These are phyloP conservation scores for Rhaphigaster nebulosa DNA, from an alignment of 2,888 invertebrate genomes.

Conservation along the genomic window DNA sequence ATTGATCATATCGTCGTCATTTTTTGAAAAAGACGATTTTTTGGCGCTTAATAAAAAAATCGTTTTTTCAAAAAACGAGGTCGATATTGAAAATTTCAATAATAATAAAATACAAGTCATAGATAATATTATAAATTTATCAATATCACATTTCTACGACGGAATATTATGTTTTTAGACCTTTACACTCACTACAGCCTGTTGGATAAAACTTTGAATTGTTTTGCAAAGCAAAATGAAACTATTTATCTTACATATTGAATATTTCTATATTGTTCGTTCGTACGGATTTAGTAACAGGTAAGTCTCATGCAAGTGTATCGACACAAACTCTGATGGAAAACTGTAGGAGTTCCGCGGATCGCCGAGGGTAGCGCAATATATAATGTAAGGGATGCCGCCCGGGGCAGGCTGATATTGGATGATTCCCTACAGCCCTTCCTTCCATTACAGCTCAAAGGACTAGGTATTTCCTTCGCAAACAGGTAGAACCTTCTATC, in stretches of 20 bases:
- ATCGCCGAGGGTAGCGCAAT: background rate
- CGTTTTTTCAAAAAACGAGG: no score
- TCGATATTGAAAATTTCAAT: no score
- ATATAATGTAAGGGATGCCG: background rate
- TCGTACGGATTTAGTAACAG: background rate
- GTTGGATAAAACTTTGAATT: no score
- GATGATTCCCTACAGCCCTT: constrained; percentile 36
- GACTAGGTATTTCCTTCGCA: background rate
- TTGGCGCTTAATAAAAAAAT: no score
- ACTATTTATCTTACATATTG: background rate
- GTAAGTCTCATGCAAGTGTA: background rate
- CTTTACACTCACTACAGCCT: no score
- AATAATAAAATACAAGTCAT: no score
- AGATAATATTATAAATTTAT: no score
- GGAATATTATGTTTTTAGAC: no score
- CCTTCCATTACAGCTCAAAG: background rate
- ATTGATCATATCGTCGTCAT: no score
- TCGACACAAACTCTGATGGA: background rate
- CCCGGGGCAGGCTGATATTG: background rate
- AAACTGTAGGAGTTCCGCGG: background rate
- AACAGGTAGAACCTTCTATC: constrained; percentile 13
- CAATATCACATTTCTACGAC: no score
- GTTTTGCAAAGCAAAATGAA: no score
- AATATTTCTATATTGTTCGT: background rate
- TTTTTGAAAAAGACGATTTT: no score